Conservation (phyloP, 2,113 vertebrate genomes). For the Sinosuthora webbiana region DNA sequence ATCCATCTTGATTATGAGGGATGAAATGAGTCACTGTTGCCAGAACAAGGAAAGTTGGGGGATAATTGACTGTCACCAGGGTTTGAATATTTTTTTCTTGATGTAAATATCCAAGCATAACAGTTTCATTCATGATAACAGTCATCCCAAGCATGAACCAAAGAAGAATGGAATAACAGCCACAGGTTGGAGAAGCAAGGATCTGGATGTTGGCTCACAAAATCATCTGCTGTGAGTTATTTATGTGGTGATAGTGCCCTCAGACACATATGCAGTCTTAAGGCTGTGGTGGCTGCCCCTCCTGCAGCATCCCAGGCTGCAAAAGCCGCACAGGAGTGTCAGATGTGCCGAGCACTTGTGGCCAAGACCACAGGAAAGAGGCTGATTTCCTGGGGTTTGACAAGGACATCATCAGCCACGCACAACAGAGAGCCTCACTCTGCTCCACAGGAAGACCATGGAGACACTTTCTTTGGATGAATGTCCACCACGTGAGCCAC, state of each 20-base stretch:
- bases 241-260: not conserved
- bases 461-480: not conserved
- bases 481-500: not conserved
- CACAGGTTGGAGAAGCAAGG: not conserved
- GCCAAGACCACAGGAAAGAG: not conserved
- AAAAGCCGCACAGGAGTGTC: not conserved
- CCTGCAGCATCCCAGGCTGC: not conserved
- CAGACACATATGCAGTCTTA: fast-evolving
- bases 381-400: not conserved
- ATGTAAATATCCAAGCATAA: not conserved
- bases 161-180: not conserved
- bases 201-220: not conserved
- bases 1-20: not conserved
- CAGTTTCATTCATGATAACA: not conserved
- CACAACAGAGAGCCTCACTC: not conserved
- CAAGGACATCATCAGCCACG: not conserved
- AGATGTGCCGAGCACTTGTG: not conserved
- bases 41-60: not conserved
- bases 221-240: not conserved
- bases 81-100: not conserved
- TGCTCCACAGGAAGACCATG: not conserved
- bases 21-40: not conserved
- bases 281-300: not conserved
- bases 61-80: not conserved
- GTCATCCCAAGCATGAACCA: not conserved